Evolutionary conservation across 2,888 invertebrate genomes (phyloP), one percentile per base, ranked within the genome.

Genomic region (Hyppa rectilinea): DNA sequence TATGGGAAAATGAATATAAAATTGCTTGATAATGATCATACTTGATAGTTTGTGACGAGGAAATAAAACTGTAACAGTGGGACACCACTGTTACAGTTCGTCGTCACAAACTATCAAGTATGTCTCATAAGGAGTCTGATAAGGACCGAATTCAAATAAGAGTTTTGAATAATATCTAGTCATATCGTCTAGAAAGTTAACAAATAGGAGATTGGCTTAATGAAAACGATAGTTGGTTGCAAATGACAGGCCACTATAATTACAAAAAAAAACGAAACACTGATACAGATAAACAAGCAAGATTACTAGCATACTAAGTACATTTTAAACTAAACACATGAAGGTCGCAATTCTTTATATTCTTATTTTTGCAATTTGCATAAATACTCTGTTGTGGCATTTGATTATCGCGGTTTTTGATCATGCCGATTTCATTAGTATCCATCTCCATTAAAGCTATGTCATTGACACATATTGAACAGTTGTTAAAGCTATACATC

Each of bases 1-100:
- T 78, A 66, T 80, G 49, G 60, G 61, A 76, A 73, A 75, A 79
- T 76, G 45, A 75, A 71, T 75, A 65, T 62, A 71, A 75, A 77
- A 83, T 75, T 79, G 61, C 71, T 63, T 45, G 31, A 45, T 71
- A 55, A 64, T 83, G 47, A 72, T 61, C 55, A 53, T 52, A 65
- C 23, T 72, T 60, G 47, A 65, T 76, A 34, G 36, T 26, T 65
- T 63, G 10, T 45, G 65, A 65, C 36, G 23, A 50, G n/a, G 26
- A 63, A 71, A 56, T 60, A 34, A 45, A 34, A 52, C 12, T 36
- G 23, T 0, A 38, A 29, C 38, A 49, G 1, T 23, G 10, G 6
- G 10, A 29, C 12, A 31, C n/a, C n/a, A n/a, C n/a, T n/a, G n/a
- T n/a, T n/a, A n/a, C n/a, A n/a, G n/a, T n/a, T n/a, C n/a, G n/a